These are phyloP conservation scores for Arctocebus calabarensis DNA, from an alignment of 2,797 vertebrate species.

Conservation along the genomic window DNA sequence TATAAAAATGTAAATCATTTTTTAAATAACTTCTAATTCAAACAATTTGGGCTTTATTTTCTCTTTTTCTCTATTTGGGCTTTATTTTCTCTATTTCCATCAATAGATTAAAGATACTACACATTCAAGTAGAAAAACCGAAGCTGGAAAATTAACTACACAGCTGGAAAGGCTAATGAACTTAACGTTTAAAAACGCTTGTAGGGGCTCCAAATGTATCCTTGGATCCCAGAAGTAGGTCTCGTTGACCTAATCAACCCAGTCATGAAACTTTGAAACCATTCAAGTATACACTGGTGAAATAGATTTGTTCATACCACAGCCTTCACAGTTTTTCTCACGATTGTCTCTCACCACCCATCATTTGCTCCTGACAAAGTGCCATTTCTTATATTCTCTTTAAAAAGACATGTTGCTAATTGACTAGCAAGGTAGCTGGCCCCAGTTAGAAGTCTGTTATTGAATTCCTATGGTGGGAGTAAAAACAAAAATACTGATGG, in stretches of 20 bases:
- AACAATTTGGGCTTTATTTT: not conserved
- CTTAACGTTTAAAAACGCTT: not conserved
- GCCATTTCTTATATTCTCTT: conserved; percentile 38
- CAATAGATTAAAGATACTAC: not conserved
- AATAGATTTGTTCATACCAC: not conserved
- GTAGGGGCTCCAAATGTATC: not conserved
- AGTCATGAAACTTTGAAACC: not conserved
- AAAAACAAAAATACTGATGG: conserved; percentile 79
- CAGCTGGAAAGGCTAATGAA: conserved; percentile 29
- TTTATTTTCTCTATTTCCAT: not conserved
- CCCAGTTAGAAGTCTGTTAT: conserved; percentile 71
- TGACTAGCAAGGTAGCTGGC: conserved; percentile 77
- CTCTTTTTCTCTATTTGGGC: not conserved
- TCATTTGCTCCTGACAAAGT: conserved; percentile 26
- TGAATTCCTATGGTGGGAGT: conserved; percentile 77
- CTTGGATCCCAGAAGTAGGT: conserved; percentile 1
- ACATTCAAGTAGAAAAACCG: not conserved
- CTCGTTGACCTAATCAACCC: not conserved
- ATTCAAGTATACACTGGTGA: not conserved
- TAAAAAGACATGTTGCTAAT: conserved; percentile 73
- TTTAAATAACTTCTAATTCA: not conserved
- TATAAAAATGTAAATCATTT: not conserved
- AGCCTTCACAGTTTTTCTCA: not conserved
- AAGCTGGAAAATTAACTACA: not conserved
- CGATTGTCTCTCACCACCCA: not conserved